These are phyloP conservation scores for Rhynchonycteris naso DNA, from an alignment of 2,797 vertebrate genomes.

Conservation along the genomic window DNA sequence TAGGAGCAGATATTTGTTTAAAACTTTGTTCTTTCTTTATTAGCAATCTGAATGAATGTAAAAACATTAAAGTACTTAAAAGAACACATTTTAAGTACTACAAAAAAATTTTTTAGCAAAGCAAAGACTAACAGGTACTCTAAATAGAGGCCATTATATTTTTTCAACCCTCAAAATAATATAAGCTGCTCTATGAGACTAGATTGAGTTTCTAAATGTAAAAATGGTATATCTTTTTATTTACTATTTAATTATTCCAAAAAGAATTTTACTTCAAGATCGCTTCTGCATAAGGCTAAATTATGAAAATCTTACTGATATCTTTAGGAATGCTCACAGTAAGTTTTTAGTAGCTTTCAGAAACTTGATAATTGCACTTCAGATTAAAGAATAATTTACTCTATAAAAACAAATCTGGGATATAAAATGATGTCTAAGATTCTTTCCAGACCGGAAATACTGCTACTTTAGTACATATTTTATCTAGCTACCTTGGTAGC, in stretches of 20 bases:
- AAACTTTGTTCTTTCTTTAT: not conserved
- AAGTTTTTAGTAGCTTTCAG: not conserved
- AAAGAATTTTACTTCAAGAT: not conserved
- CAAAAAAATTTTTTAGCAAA: conserved; percentile 34
- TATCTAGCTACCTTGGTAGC: not conserved
- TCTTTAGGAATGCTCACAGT: conserved; percentile 4
- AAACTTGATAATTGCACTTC: not conserved
- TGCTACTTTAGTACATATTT: not conserved
- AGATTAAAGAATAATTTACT: not conserved
- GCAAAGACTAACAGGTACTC: not conserved
- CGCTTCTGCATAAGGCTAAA: not conserved
- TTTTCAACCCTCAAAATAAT: conserved; percentile 6
- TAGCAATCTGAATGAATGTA: not conserved
- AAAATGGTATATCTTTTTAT: not conserved
- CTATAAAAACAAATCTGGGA: not conserved
- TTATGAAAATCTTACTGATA: not conserved
- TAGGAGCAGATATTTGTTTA: not conserved
- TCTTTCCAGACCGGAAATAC: conserved; percentile 24
- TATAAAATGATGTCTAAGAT: not conserved
- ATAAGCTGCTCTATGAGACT: not conserved
- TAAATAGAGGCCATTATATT: not conserved
- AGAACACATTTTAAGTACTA: not conserved
- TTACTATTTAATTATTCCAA: not conserved
- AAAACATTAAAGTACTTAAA: not conserved
- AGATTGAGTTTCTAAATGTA: conserved; percentile 31